Base-by-base conservation (phyloP, 2,797 vertebrate genomes). In the Jordanella pulchra region DNA sequence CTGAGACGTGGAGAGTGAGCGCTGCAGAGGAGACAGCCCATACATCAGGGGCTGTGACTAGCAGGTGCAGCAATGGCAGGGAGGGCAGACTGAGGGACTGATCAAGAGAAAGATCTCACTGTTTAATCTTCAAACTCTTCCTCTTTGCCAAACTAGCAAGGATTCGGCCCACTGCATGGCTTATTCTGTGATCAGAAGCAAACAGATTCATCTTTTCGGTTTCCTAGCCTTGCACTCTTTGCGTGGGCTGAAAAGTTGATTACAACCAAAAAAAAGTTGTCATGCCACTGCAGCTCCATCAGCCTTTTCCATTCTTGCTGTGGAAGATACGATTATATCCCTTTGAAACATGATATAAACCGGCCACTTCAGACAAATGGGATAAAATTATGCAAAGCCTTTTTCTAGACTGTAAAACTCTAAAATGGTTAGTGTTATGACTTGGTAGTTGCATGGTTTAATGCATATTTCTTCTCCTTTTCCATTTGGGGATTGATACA, bases 81-180 rank as follows among this genome's bases (percentile, higher is more conserved):
- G 86, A 84, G 86, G 84, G 77, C 77, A 81, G 82, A 68, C 74
- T 21, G 18, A 77, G 82, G 77, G 73, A 61, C 84, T 88, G 84
- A 92, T 91, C 84, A 89, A 91, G 90, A 93, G 92, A 95, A 94
- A 93, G 94, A 93, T 90, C 91, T 87, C 90, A 78, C 85, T 95
- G 94, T 95, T 93, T 89, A 89, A 92, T 92, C 89, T 92, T 85
- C 85, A 92, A 87, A 86, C 82, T 87, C 87, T 88, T 90, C 90
- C 89, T 23, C 77, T 44, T 79, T 65, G 77, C 80, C 84, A 89
- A 79, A 85, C 80, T 67, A 87, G 88, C 79, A 68, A 84, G 76
- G 82, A 89, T 90, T 83, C 83, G 87, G 87, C 81, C 90, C 86
- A 73, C 87, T 91, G 84, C 77, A 77, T 86, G 86, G 87, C 74